Base-by-base conservation (phyloP, 2,888 invertebrate genomes). In the Microplitis deprimator region DNA sequence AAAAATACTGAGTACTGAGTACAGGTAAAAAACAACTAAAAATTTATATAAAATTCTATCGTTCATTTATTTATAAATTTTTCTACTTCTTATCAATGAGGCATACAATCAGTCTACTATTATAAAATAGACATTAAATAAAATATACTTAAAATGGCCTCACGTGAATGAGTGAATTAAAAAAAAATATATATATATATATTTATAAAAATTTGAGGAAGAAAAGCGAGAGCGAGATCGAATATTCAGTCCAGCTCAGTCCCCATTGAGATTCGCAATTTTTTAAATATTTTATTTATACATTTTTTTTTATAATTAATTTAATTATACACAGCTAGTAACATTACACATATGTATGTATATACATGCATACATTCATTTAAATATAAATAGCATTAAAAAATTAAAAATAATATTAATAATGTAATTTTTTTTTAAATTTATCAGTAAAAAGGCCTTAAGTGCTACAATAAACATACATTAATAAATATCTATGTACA, bases 101-200 rank as follows among this genome's bases (percentile, higher is more conserved):
- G 62, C 62, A 17, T 62, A 62, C 20, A 62, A 62, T 62, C 16
- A 62, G 62, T 62, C 62, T 62, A 17, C 17, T 6, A 7, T 62
- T 62, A 62, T 6, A 50, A 50, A 50, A 50, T 50, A 50, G 50
- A 50, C 50, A 50, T 50, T 50, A 50, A 50, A 50, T 13, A 50
- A 50, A 50, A 8, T 50, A 50, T 50, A 50, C 13, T 50, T 10
- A 50, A 50, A 50, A 50, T 13, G 50, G 50, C 50, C 50, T 50
- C 50, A 50, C 50, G 50, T 50, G 50, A 50, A 13, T 50, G 50
- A 50, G 29, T 4, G 59, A 59, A 7, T 59, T 7, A 59, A 59
- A 59, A 59, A 13, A 59, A 29, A 29, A 29, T 20, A 4, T 0
- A 29, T 29, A 29, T 29, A 29, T 29, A 29, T 29, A 29, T 29